Conservation (phyloP, 2,888 invertebrate genomes). For the Leptodirus hochenwartii region DNA sequence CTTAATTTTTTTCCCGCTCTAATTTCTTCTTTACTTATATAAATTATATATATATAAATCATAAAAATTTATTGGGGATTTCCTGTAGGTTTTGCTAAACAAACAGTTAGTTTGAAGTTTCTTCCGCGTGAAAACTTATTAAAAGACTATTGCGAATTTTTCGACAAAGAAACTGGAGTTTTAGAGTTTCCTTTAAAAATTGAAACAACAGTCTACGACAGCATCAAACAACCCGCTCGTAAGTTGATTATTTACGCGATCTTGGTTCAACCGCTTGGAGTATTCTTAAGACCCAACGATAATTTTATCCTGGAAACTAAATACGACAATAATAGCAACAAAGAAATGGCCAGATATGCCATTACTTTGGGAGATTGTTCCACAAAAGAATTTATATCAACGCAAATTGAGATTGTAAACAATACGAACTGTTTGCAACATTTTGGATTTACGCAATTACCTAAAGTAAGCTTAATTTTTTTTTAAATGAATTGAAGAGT, state of each 20-base stretch:
- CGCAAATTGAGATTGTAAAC: conserved; percentile 15
- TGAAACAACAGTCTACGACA: no score
- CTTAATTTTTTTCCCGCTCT: no score
- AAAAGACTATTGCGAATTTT: conserved; percentile 10
- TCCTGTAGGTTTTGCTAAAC: no score
- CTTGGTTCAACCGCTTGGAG: no score
- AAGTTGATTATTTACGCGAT: no score
- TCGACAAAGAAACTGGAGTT: conserved; percentile 8
- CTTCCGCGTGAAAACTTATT: conserved; percentile 12
- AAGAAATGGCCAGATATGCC: conserved; percentile 14
- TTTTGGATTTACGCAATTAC: conserved; percentile 16
- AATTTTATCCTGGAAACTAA: conserved; percentile 10
- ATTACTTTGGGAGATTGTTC: conserved; percentile 16
- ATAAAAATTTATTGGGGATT: no score
- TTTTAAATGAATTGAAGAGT: conserved; percentile 1
- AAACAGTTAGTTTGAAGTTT: conserved; percentile 13
- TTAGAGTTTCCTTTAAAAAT: conserved; percentile 11
- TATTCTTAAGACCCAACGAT: no score
- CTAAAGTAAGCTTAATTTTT: conserved; percentile 12
- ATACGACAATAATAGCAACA: conserved; percentile 12
- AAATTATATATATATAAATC: no score
- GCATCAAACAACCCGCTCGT: no score
- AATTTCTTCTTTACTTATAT: no score
- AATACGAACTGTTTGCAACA: conserved; percentile 14
- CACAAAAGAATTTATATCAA: conserved; percentile 14